A percentile compares a stretch with the other conserved stretches of the same genome.
phyloP scores from a whole-genome alignment of 2,797 vertebrate genomes.

The Siniperca scherzeri region DNA sequence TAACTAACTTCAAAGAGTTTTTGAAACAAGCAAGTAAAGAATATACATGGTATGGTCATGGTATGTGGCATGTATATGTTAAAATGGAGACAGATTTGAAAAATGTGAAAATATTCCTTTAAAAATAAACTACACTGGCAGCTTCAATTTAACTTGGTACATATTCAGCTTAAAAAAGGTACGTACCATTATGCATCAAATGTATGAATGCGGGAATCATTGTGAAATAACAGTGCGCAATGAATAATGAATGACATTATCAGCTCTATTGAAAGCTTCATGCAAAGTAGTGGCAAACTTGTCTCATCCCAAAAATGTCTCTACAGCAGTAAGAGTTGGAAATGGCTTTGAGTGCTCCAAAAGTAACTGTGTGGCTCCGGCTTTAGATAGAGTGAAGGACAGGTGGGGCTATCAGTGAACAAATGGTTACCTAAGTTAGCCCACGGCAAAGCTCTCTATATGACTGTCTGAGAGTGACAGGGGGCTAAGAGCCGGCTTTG shows the following conservation, averaged over 20 bases:
- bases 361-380: slow-evolving; percentile 61
- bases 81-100: neutral
- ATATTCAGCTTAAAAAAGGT: neutral
- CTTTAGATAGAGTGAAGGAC: slow-evolving; percentile 74
- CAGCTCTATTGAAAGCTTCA: slow-evolving; percentile 24
- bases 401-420: slow-evolving; percentile 77
- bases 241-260: slow-evolving; percentile 38
- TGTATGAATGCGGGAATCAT: slow-evolving; percentile 9
- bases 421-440: slow-evolving; percentile 83
- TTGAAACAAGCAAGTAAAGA: neutral
- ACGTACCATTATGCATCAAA: neutral
- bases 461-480: slow-evolving; percentile 80
- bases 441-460: slow-evolving; percentile 77
- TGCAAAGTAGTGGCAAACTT: slow-evolving; percentile 25
- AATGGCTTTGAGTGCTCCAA: slow-evolving; percentile 49
- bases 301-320: slow-evolving; percentile 32
- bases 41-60: neutral
- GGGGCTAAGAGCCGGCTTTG: slow-evolving; percentile 82
- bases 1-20: neutral
- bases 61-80: too few species aligned
- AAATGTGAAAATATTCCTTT: slow-evolving; percentile 17
- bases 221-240: slow-evolving; percentile 18
- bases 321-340: slow-evolving; percentile 29
- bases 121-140: slow-evolving; percentile 3
- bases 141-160: neutral